Conservation (phyloP, 2,113 vertebrate genomes). For the Paramormyrops kingsleyae region DNA sequence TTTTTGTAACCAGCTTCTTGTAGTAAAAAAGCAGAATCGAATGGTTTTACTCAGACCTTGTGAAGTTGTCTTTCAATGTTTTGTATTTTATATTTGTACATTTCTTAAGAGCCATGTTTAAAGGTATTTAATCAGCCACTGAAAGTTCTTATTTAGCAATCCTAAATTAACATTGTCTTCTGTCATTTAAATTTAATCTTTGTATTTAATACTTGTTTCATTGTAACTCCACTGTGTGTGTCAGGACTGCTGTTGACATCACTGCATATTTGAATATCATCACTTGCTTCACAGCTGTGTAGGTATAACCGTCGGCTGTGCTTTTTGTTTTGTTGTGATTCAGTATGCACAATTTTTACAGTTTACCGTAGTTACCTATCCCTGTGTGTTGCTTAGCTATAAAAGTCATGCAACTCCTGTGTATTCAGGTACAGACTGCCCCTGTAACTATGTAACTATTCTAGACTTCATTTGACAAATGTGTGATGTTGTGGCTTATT, state of each 20-base stretch:
- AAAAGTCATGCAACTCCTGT: conserved; percentile 71
- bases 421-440: conserved; percentile 68
- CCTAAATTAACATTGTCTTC: background rate
- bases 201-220: conserved; percentile 21
- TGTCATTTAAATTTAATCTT: conserved; percentile 14
- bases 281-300: conserved; percentile 23
- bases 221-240: conserved; percentile 26
- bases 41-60: conserved; percentile 79
- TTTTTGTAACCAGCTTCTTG: conserved; percentile 64
- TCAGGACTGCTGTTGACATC: conserved; percentile 27
- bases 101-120: conserved; percentile 38
- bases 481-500: conserved; percentile 43
- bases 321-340: conserved; percentile 61
- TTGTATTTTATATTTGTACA: conserved; percentile 86
- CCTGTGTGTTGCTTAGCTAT: conserved; percentile 76
- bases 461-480: conserved; percentile 71
- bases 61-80: conserved; percentile 82
- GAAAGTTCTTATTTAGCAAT: background rate
- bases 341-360: conserved; percentile 81
- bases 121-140: background rate
- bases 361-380: conserved; percentile 75
- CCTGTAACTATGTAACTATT: conserved; percentile 75
- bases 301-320: conserved; percentile 41
- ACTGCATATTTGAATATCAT: conserved; percentile 4
- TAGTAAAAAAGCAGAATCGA: conserved; percentile 63